Evolutionary conservation across 1,140 invertebrate species (phyloP).

Genomic region (Periplaneta americana): DNA sequence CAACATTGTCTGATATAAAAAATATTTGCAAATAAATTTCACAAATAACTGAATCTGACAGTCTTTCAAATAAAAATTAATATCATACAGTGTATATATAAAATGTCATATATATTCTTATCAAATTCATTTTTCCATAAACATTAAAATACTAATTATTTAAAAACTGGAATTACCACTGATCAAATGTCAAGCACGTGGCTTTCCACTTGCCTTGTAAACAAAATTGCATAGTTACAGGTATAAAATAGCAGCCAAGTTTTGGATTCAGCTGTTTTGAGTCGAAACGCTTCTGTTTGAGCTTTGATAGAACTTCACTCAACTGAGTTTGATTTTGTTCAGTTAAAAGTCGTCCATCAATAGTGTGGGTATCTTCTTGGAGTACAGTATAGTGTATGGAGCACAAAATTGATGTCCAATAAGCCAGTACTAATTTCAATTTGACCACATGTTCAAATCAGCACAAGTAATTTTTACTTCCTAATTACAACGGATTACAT

Average conservation of each 20-base stretch:
- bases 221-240: not conserved
- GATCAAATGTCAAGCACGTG: not conserved
- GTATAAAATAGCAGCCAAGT: not conserved
- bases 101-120: constrained; percentile 8
- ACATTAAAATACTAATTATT: not conserved
- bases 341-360: not conserved
- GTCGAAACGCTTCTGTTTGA: not conserved
- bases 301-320: not conserved
- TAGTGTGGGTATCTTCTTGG: not conserved
- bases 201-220: not conserved
- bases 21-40: not conserved
- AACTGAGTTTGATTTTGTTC: not conserved
- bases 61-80: not conserved
- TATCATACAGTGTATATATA: constrained; percentile 1
- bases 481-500: not conserved
- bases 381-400: not conserved
- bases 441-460: not conserved
- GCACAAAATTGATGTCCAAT: not conserved
- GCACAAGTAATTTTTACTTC: not conserved
- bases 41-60: not conserved
- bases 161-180: constrained; percentile 2
- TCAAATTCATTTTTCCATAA: not conserved
- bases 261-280: not conserved
- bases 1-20: constrained; percentile 5
- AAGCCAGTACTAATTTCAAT: not conserved